Evolutionary conservation across 2,888 invertebrate genomes (phyloP), one percentile per base, ranked within the genome.

Genomic region (Spisula subtruncata): DNA sequence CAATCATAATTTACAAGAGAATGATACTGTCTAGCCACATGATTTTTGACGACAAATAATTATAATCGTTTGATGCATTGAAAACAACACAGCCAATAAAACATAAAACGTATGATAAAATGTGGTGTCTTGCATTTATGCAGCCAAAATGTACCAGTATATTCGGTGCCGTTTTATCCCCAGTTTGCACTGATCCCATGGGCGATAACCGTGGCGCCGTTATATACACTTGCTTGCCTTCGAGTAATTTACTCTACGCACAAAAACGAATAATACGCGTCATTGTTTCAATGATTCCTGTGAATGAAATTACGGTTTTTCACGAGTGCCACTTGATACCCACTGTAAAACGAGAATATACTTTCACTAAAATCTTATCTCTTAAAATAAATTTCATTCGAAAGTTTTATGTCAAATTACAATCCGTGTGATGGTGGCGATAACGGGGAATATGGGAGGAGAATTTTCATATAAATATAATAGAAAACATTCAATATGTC

Each of bases 271-370:
- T 75, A 32, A 75, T 32, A 75, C 35, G 75, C 75, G 75, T 75
- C 35, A 75, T 75, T 75, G 75, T 75, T 75, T 75, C 75, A 32
- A 35, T 32, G 35, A 16, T 75, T 35, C 75, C 12, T 35, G 12
- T 35, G 75, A 16, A 75, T 32, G 14, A 32, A 75, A 75, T 32
- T 75, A 35, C 35, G 8, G 29, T 75, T 75, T 18, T 75, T 32
- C 75, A 35, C 4, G 60, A 60, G 48, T 25, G 83, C 35, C 54
- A 83, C 83, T 83, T 83, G 83, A 83, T 83, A 60, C 83, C 83
- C 60, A 35, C 60, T 60, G 60, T 41, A 83, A 83, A 81, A 32
- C 20, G 51, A 56, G n/a, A 32, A 83, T 56, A 83, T 54, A 32
- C 12, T 56, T 32, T 60, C 35, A 20, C 16, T 48, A 81, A 51